These are phyloP conservation scores for Ips nitidus DNA, from an alignment of 1,140 invertebrate genomes.

Conservation along the genomic window DNA sequence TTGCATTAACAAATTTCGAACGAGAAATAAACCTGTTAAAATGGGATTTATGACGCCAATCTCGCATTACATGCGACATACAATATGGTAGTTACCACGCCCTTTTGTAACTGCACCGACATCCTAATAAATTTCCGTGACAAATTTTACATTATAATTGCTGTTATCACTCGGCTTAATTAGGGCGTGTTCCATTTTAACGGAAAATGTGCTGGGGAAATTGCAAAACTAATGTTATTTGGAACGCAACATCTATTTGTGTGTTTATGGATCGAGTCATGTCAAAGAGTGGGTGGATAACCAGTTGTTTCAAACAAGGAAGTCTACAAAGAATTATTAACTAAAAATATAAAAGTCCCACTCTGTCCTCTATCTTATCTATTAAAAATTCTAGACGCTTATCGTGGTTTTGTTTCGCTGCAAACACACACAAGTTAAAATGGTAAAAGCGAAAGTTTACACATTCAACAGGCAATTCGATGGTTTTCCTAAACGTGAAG, in stretches of 20 bases:
- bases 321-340: background rate
- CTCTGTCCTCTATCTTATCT: background rate
- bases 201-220: background rate
- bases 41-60: conserved; percentile 26
- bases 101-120: conserved; percentile 36
- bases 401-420: too few relatives aligned
- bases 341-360: background rate
- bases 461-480: too few relatives aligned
- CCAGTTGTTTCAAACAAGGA: too few relatives aligned
- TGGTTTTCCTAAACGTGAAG: too few relatives aligned
- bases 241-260: conserved; percentile 1
- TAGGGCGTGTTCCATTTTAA: conserved; percentile 11
- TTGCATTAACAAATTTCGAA: conserved; percentile 21
- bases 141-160: conserved; percentile 35
- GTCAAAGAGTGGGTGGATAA: too few relatives aligned
- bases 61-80: conserved; percentile 31
- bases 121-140: conserved; percentile 33
- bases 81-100: conserved; percentile 34
- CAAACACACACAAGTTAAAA: too few relatives aligned
- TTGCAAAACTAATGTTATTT: conserved; percentile 6
- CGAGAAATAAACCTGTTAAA: conserved; percentile 26
- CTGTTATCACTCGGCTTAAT: conserved; percentile 32
- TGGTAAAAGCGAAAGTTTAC: too few relatives aligned
- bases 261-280: background rate
- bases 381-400: too few relatives aligned